Conservation (phyloP, 2,888 invertebrate genomes). For the Blera fallax region DNA sequence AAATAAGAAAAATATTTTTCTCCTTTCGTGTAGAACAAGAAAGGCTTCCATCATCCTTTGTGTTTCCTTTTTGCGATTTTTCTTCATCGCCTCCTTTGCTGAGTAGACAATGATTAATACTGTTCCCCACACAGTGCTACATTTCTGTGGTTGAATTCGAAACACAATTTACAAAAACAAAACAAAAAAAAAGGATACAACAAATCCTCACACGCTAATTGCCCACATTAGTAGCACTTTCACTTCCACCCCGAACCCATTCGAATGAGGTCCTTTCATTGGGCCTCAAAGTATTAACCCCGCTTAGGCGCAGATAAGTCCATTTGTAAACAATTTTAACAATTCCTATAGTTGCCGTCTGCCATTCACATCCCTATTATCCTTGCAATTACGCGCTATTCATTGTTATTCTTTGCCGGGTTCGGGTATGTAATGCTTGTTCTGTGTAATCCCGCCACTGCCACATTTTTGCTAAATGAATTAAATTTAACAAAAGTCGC, state of each 20-base stretch:
- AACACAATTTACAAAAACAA: neutral
- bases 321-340: constrained; percentile 72
- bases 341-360: constrained; percentile 32
- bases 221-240: constrained; percentile 60
- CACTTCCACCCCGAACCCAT: neutral
- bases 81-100: constrained; percentile 35
- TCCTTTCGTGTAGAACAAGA: neutral
- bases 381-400: constrained; percentile 61
- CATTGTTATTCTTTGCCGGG: constrained; percentile 43
- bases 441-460: constrained; percentile 47
- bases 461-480: constrained; percentile 65
- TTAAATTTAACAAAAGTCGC: constrained; percentile 60
- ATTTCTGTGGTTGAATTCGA: constrained; percentile 47
- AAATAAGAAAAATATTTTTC: constrained; percentile 16
- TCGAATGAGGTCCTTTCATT: constrained; percentile 33
- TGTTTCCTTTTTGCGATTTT: constrained; percentile 44
- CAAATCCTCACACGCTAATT: constrained; percentile 63
- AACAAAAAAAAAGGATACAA: constrained; percentile 1
- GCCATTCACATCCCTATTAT: constrained; percentile 45
- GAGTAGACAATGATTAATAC: constrained; percentile 64
- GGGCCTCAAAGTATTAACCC: constrained; percentile 59
- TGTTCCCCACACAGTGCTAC: neutral
- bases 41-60: constrained; percentile 34
- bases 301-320: constrained; percentile 70
- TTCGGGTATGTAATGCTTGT: constrained; percentile 5